Percentiles rank a stretch among this genome's conserved stretches.
Evolutionary conservation across 92 coral and sea anemone genomes (phyloP).

Genomic region (Epizoanthus fatuus): DNA sequence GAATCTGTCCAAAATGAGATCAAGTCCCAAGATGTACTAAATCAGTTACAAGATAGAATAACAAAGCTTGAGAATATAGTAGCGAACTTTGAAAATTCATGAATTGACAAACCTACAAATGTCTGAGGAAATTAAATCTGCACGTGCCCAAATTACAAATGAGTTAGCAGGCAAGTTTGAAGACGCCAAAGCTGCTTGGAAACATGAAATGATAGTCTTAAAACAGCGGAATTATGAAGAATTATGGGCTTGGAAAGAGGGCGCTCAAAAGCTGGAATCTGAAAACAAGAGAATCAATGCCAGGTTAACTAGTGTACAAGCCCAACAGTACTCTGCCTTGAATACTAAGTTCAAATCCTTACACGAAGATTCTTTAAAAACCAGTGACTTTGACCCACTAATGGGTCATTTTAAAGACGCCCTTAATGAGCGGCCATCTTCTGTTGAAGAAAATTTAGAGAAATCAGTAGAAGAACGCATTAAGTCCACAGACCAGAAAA

Average conservation of each 20-base stretch:
- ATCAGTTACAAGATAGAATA: not conserved
- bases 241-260: not conserved
- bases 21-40: not conserved
- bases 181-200: not conserved
- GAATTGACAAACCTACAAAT: not conserved
- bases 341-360: not conserved
- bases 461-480: not conserved
- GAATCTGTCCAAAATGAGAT: too few relatives aligned
- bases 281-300: not conserved
- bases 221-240: slow-evolving; percentile 11
- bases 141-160: not conserved
- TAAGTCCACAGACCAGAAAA: not conserved
- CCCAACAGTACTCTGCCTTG: not conserved
- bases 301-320: slow-evolving; percentile 1
- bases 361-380: not conserved
- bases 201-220: not conserved
- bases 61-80: not conserved
- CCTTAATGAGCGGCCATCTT: not conserved
- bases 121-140: not conserved
- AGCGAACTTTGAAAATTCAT: not conserved
- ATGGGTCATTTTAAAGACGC: too few relatives aligned
- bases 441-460: not conserved
- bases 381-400: too few relatives aligned
- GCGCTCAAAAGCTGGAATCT: not conserved
- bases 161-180: not conserved